A percentile compares a stretch with the other conserved stretches of the same genome.
These are phyloP conservation scores for Excalfactoria chinensis DNA, from an alignment of 2,113 vertebrate species.

Conservation along the genomic window DNA sequence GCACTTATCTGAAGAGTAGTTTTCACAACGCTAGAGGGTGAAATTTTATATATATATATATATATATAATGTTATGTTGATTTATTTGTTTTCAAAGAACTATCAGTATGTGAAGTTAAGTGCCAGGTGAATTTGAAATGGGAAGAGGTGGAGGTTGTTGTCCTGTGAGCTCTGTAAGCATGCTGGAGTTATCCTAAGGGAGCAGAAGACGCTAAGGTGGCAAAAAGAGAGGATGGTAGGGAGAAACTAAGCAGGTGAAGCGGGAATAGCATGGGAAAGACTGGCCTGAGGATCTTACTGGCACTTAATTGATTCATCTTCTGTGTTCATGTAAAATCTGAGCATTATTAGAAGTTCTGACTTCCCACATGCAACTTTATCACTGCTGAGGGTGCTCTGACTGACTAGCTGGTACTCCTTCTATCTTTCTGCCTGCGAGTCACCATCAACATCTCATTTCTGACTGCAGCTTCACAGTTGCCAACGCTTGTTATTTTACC, in stretches of 20 bases:
- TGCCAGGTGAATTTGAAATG: neutral
- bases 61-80: fast-evolving
- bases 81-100: neutral
- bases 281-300: neutral
- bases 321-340: fast-evolving
- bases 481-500: neutral
- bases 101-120: neutral
- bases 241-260: fast-evolving
- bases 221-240: neutral
- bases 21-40: neutral
- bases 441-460: neutral
- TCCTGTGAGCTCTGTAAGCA: neutral
- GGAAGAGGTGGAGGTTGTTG: neutral
- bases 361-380: neutral
- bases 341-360: fast-evolving
- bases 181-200: neutral
- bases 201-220: neutral
- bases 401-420: no score
- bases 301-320: neutral
- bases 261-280: fast-evolving
- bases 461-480: fast-evolving
- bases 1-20: fast-evolving
- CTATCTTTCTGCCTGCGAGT: fast-evolving
- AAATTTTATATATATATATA: neutral
- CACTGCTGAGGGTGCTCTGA: neutral